Base-by-base conservation (phyloP, 92 coral and sea anemone genomes). In the Pocillopora grandis region DNA sequence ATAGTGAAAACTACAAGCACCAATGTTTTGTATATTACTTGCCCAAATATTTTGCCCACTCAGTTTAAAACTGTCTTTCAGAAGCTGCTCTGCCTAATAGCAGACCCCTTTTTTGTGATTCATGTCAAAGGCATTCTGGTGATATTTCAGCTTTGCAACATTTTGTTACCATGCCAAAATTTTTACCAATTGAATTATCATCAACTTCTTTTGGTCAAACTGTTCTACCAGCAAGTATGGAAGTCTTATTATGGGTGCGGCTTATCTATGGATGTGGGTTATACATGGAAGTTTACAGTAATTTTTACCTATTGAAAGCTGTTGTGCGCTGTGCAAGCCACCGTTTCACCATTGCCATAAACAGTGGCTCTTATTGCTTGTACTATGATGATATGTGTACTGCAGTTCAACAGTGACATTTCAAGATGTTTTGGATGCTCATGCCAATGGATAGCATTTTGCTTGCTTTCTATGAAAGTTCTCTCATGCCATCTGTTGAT, bases 11-110 rank as follows among this genome's bases (percentile, higher is more conserved):
- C 23, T 77, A 86, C 93, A 76, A 78, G 88, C 27, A 82, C 62
- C 14, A 23, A 81, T 90, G 85, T 90, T 13, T 66, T 90, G 42
- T 79, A 88, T 63, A 89, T 89, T 78, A 80, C 89, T 73, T 89
- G 86, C 76, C 82, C 63, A 89, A 66, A 59, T 69, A 58, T 74
- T 23, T 13, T 60, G 27, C 61, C 86, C 56, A 23, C 66, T 9
- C 77, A 84, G 37, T 89, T 89, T 85, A 85, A 72, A 89, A 80
- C 71, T 65, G 31, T 79, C 86, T 89, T 76, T 80, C 87, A 66
- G 92, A 89, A 84, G 92, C 90, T 76, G 67, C 61, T 78, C 81
- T 89, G 48, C 92, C 89, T 70, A 80, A 67, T 42, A 89, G 92
- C 83, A 78, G 86, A 35, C 57, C 89, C 17, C 86, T 85, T 80